Conservation (phyloP, 23 tunicate genomes). For the Trididemnum clinides region DNA sequence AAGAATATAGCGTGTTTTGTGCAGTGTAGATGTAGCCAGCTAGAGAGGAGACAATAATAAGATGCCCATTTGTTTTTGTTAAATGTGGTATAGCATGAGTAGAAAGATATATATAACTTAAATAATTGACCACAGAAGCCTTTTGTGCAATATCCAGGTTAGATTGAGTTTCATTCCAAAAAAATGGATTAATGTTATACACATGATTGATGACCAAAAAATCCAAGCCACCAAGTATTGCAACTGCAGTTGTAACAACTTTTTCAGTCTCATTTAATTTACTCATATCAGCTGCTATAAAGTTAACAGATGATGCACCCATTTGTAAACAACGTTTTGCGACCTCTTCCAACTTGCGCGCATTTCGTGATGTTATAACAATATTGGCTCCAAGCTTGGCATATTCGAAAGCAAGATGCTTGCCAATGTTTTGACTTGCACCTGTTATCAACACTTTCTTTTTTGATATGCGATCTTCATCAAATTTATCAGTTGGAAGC, state of each 20-base stretch:
- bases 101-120: constrained; percentile 63
- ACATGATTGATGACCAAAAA: constrained; percentile 75
- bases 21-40: constrained; percentile 47
- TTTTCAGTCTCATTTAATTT: constrained; percentile 21
- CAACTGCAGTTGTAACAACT: constrained; percentile 30
- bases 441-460: constrained; percentile 72
- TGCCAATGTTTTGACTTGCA: constrained; percentile 89
- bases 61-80: constrained; percentile 44
- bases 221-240: constrained; percentile 61
- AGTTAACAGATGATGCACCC: constrained; percentile 57
- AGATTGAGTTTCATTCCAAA: constrained; percentile 43
- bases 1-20: constrained; percentile 56
- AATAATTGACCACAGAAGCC: constrained; percentile 47
- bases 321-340: constrained; percentile 40
- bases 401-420: constrained; percentile 62
- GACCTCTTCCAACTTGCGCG: constrained; percentile 43
- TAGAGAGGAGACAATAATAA: constrained; percentile 67
- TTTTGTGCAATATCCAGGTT: constrained; percentile 45
- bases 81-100: constrained; percentile 48
- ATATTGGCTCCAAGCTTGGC: constrained; percentile 64
- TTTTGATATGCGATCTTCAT: constrained; percentile 31
- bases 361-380: constrained; percentile 68
- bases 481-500: no score
- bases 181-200: constrained; percentile 1
- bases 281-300: constrained; percentile 70